Evolutionary conservation across 2,113 vertebrate species (phyloP), one percentile per base, ranked within the genome.

Genomic region (Oceanodroma tethys): DNA sequence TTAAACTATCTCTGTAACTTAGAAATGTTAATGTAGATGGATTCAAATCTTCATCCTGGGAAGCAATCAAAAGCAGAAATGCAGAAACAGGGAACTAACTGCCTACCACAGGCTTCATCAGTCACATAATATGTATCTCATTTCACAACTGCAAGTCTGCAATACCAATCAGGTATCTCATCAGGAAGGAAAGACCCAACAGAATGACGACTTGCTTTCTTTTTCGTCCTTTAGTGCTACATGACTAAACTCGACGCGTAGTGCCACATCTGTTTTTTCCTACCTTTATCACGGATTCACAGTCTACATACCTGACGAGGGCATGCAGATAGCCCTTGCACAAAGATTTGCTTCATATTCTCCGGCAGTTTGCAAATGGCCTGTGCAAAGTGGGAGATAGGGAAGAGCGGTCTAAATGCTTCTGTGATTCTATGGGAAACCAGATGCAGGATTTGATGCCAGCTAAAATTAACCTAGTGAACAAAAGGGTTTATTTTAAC

Each of bases 401-500:
- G 55, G 27, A 76, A 94, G 13, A 85, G 30, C 2, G 2, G 58
- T 42, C 62, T 91, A 84, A 93, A 80, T 65, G 40, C 55, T 85
- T 75, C 58, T 75, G 48, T n/a, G 56, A 76, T 65, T 85, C 84
- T 91, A 10, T 19, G 71, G 74, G 62, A 96, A 94, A 92, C 36
- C 87, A 91, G 66, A 89, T 45, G 81, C 53, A 85, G 87, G 48
- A 80, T 88, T 70, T 93, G 74, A 96, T 80, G 70, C 30, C 78
- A 86, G 71, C 62, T 88, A 85, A 93, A 94, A 90, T 80, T 91
- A 95, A 90, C 84, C 34, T 68, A 53, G 48, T 88, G 48, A 87
- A 90, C 93, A 92, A 95, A 96, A 88, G 53, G 26, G 79, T 95
- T 97, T 96, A 94, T 96, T 97, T 97, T 93, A 86, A 95, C 92